These are phyloP conservation scores for Dryobotodes eremita DNA, from an alignment of 2,888 invertebrate genomes.

Conservation along the genomic window DNA sequence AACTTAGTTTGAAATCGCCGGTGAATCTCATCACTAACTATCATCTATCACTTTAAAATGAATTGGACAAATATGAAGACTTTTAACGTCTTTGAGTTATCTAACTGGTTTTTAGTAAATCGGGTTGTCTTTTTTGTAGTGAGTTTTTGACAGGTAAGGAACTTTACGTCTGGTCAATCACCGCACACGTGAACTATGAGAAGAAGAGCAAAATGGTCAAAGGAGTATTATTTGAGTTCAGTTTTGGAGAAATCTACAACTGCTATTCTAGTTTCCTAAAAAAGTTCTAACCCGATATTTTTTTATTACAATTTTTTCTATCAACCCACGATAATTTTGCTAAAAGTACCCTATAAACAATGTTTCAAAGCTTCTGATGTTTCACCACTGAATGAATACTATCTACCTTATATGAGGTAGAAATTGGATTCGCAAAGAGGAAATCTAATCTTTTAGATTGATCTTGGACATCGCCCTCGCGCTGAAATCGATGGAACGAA, in stretches of 20 bases:
- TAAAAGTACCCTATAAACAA: not conserved
- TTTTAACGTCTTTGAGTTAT: not conserved
- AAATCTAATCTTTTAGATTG: slow-evolving; percentile 45
- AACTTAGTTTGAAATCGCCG: not conserved
- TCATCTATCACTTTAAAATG: not conserved
- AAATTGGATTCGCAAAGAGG: slow-evolving; percentile 23
- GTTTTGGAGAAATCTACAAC: not conserved
- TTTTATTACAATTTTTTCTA: not conserved
- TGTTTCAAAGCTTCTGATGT: not conserved
- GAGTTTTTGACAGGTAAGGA: not conserved
- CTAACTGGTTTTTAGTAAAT: not conserved
- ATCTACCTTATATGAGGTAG: not conserved
- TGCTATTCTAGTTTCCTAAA: not conserved
- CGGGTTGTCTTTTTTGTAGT: not conserved
- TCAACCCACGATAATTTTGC: not conserved
- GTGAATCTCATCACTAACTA: not conserved
- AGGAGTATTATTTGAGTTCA: not conserved
- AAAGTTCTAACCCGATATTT: not conserved
- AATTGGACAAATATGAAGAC: not conserved
- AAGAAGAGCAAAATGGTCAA: not conserved
- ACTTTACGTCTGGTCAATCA: not conserved
- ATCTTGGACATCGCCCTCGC: slow-evolving; percentile 33
- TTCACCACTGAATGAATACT: not conserved
- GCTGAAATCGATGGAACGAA: slow-evolving; percentile 22
- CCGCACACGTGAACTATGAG: not conserved